A percentile compares a stretch with the other conserved stretches of the same genome.
Evolutionary conservation across 2,797 vertebrate genomes (phyloP).

Genomic region (Cyprinella venusta): DNA sequence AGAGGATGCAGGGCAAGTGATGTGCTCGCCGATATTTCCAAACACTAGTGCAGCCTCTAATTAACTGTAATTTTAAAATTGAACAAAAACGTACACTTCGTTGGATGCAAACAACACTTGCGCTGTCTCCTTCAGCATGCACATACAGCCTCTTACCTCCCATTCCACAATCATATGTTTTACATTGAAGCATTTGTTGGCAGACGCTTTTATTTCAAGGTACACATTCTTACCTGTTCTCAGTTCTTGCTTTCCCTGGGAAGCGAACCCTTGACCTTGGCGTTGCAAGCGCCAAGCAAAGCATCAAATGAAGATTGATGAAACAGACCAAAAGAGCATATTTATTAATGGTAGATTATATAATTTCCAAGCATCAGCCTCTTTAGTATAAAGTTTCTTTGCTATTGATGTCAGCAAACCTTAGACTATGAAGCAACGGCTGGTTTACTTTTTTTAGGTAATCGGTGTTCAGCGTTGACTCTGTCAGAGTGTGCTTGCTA

Average conservation of each 20-base stretch:
- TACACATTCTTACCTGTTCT: too few relatives aligned
- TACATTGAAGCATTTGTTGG: too few relatives aligned
- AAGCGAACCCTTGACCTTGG: too few relatives aligned
- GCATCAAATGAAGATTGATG: background rate
- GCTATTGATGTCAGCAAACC: background rate
- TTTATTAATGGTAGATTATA: slow-evolving; percentile 1
- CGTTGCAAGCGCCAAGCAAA: too few relatives aligned
- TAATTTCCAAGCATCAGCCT: background rate
- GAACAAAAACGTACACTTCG: slow-evolving; percentile 5
- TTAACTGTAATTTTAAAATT: slow-evolving; percentile 38
- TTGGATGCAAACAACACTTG: slow-evolving; percentile 55
- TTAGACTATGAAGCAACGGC: too few relatives aligned
- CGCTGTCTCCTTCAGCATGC: slow-evolving; percentile 35
- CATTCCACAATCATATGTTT: slow-evolving; percentile 4
- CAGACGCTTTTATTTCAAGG: too few relatives aligned
- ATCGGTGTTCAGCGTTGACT: background rate
- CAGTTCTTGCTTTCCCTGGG: too few relatives aligned
- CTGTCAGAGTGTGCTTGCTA: background rate
- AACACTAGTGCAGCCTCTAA: slow-evolving; percentile 51
- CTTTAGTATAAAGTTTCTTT: background rate
- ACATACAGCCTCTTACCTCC: background rate
- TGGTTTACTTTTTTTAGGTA: background rate
- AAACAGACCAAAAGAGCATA: slow-evolving; percentile 1
- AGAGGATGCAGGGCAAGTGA: slow-evolving; percentile 50
- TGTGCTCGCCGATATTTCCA: slow-evolving; percentile 52